These are phyloP conservation scores for Crenuchus spilurus DNA, from an alignment of 2,797 vertebrate genomes.

Conservation along the genomic window DNA sequence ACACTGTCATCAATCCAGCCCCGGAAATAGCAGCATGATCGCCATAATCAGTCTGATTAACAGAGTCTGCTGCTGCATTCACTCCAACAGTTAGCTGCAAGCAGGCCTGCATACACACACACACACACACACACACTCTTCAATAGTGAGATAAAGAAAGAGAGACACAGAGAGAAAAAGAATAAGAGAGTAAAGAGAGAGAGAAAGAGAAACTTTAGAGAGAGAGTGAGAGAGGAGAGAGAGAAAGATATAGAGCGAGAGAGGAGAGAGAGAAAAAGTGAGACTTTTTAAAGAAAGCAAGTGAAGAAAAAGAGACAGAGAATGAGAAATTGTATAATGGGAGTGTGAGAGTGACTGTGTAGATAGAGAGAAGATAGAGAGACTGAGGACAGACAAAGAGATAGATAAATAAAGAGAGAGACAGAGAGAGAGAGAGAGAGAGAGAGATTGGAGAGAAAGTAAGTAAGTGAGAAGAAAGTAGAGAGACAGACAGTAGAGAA, in stretches of 20 bases:
- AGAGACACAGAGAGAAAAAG: background rate
- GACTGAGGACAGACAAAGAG: background rate
- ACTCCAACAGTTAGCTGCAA: constrained; percentile 7
- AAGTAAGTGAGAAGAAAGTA: no score
- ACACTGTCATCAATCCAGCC: constrained; percentile 3
- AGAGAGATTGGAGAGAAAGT: background rate
- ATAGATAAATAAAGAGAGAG: background rate
- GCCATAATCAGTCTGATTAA: constrained; percentile 55
- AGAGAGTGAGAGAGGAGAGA: background rate
- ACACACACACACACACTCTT: constrained; percentile 3
- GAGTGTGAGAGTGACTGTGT: background rate
- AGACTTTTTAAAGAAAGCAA: no score
- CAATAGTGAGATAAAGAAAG: background rate
- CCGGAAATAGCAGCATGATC: constrained; percentile 51
- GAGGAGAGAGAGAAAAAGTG: background rate
- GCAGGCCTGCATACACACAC: background rate
- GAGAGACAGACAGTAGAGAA: background rate
- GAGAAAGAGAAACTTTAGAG: background rate
- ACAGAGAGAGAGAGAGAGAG: background rate
- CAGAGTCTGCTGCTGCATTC: constrained; percentile 24
- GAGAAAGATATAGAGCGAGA: background rate
- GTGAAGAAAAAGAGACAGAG: background rate
- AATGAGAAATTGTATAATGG: no score
- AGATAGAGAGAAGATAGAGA: background rate
- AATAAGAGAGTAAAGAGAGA: background rate